Conservation (phyloP, 2,113 vertebrate genomes). For the Eulemur rufifrons region DNA sequence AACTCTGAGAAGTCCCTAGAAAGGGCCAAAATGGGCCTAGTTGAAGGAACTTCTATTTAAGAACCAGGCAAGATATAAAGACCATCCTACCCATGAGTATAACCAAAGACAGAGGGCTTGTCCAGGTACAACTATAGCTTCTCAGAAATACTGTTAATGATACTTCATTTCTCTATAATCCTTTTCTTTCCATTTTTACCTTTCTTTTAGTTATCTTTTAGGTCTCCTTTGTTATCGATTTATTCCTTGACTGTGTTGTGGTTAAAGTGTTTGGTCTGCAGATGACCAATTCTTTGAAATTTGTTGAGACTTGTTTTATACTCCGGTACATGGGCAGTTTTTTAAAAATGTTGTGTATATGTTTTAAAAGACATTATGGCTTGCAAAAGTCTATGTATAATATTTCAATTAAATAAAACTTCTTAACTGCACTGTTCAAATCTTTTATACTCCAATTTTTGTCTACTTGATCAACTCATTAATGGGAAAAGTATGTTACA, state of each 20-base stretch:
- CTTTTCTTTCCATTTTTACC: neutral
- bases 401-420: neutral
- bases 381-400: neutral
- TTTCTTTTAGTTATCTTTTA: neutral
- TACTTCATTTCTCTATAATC: neutral
- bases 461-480: neutral
- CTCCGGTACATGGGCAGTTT: neutral
- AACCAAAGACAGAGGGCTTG: neutral
- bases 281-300: slow-evolving; percentile 9
- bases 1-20: neutral
- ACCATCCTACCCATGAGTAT: neutral
- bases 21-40: neutral
- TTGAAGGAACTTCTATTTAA: neutral
- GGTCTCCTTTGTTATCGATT: neutral
- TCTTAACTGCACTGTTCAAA: neutral
- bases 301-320: neutral
- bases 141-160: neutral
- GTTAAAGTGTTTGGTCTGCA: neutral
- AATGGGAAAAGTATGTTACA: neutral
- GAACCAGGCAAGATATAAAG: neutral
- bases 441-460: neutral
- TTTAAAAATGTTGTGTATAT: neutral
- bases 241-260: neutral
- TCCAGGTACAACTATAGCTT: neutral
- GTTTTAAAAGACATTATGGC: neutral